Base-by-base conservation (phyloP, 1,140 invertebrate genomes). In the Grapholita molesta region DNA sequence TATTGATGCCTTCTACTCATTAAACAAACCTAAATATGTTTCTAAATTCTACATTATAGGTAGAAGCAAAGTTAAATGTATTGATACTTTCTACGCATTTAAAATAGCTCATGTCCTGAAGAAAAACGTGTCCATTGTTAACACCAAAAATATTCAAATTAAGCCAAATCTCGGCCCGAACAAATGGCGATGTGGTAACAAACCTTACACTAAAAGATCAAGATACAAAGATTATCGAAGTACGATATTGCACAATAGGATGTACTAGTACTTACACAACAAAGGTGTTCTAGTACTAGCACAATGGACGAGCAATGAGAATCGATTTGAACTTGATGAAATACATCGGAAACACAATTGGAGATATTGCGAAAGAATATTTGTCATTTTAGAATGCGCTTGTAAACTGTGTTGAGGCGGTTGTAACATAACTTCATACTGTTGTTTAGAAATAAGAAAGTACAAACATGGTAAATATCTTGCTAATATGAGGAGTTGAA, bases 121-220 rank as follows among this genome's bases (percentile, higher is more conserved):
- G 38, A 0, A 21, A 7, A 38, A 48, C 7, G 28, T 30, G 3
- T 30, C 28, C 7, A 30, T 4, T 30, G n/a, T 48, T 21, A 42
- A 18, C 18, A 18, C 2, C 42, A 1, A 48, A 48, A 48, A 18
- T 28, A 61, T 61, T 61, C 12, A 61, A 28, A 61, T 61, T 61
- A 12, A 61, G 12, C 28, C 28, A 57, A 61, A 61, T 15, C 28
- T 15, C 15, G 42, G 18, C 42, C 18, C 24, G n/a, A 28, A 61
- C 55, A 28, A 61, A 61, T 15, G 55, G 24, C 24, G 25, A 61
- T 61, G 55, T 61, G 24, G 55, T 32, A 61, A 61, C 32, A n/a
- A 15, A 52, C 15, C 12, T 18, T 15, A 52, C 28, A n/a, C 55
- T 28, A 61, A 61, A n/a, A 61, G 55, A 61, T 61, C 55, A 61